Conservation (phyloP, 2,888 invertebrate genomes). For the Lasius fuliginosus region DNA sequence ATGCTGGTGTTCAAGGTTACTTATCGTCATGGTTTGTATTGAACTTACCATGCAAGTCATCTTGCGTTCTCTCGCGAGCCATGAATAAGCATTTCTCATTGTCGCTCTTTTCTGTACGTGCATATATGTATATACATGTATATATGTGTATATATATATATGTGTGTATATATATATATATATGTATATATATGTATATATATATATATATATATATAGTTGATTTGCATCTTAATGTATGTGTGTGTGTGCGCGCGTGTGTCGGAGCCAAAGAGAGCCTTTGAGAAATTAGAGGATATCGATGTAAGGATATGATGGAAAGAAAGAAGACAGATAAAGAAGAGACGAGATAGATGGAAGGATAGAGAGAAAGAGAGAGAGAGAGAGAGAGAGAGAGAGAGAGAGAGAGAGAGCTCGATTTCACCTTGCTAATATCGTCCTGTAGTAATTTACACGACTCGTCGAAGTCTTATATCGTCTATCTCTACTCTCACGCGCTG, state of each 20-base stretch:
- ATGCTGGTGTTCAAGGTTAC: conserved; percentile 57
- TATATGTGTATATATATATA: not conserved
- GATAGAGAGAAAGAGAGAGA: not conserved
- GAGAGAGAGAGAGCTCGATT: conserved; percentile 76
- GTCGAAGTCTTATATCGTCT: conserved; percentile 61
- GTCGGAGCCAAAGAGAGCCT: not conserved
- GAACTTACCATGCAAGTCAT: conserved; percentile 44
- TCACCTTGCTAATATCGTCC: conserved; percentile 77
- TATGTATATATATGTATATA: too few species aligned
- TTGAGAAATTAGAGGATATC: conserved; percentile 30
- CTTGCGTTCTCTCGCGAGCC: conserved; percentile 31
- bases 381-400: conserved; percentile 39
- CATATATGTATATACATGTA: not conserved
- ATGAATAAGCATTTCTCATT: conserved; percentile 36
- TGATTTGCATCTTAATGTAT: not conserved
- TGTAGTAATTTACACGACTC: conserved; percentile 76
- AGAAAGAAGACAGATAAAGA: not conserved
- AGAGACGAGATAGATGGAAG: not conserved
- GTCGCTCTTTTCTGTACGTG: not conserved
- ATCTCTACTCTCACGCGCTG: conserved; percentile 65
- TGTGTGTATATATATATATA: not conserved
- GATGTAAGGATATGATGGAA: not conserved
- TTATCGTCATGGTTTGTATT: conserved; percentile 20
- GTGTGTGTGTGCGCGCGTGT: not conserved
- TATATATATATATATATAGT: not conserved